Evolutionary conservation across 2,888 invertebrate genomes (phyloP).

Genomic region (Dichetophora obliterata): DNA sequence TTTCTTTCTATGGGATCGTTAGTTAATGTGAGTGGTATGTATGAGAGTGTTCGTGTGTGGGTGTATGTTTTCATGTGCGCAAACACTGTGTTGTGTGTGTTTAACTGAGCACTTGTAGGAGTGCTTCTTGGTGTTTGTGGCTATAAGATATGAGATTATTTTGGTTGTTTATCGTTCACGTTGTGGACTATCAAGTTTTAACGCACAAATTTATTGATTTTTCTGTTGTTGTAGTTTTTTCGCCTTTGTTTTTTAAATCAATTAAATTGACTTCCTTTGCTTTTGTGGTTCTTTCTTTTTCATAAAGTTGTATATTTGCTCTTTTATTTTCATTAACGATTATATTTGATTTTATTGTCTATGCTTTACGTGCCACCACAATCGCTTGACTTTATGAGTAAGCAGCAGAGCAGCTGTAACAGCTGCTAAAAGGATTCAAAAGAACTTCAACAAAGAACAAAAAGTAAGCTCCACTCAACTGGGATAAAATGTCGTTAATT

Average conservation of each 20-base stretch:
- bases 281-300: neutral
- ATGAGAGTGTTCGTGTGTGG: neutral
- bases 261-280: conserved; percentile 27
- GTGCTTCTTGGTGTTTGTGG: neutral
- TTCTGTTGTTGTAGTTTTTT: neutral
- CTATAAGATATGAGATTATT: conserved; percentile 3
- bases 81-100: neutral
- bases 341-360: neutral
- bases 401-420: neutral
- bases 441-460: neutral
- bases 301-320: neutral
- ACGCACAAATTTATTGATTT: neutral
- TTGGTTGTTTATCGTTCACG: neutral
- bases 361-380: neutral
- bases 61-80: neutral
- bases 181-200: too few relatives aligned
- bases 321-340: neutral
- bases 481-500: neutral
- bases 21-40: neutral
- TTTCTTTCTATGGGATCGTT: neutral
- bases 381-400: neutral
- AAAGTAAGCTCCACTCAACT: neutral
- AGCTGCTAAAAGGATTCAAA: neutral
- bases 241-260: conserved; percentile 34
- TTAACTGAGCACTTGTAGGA: neutral